Evolutionary conservation across 2,888 invertebrate species (phyloP), one percentile per base, ranked within the genome.

Genomic region (Orthosia gracilis): DNA sequence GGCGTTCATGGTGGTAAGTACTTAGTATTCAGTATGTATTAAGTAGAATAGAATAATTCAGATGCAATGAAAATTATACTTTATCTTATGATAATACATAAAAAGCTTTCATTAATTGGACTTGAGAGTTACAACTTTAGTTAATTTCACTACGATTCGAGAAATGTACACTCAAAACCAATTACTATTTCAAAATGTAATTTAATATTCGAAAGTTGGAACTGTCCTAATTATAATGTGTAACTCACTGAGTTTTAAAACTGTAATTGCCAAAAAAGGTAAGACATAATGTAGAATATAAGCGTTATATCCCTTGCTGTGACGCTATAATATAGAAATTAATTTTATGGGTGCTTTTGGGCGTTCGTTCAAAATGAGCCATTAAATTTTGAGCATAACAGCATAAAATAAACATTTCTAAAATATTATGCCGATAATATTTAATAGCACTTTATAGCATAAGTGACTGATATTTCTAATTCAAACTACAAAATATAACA

Each of bases 1-100:
- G 96, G 94, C 23, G 96, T 96, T 2, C 96, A 96, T 82, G 96
- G 96, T 85, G 96, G 96, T 96, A 73, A 88, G 94, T 87, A n/a
- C 23, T 64, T 11, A 49, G 17, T 15, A 69, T 47, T 55, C 21
- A 3, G 3, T 26, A 54, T 40, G 17, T 15, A 69, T 47, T 55
- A 31, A 3, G 3, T 26, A 54, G 17, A 54, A 12, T 1, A 45
- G 4, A 55, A 31, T 15, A 2, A 61, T 61, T n/a, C 15, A 18
- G 18, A 31, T 18, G 12, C 18, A 40, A 40, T 9, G 7, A 2
- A 31, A 3, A 31, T 31, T 31, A 9, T 40, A 1, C 40, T 1
- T 9, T 1, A 9, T 40, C 40, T 9, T 40, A 40, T 40, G 9
- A 40, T 40, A 40, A 40, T 40, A 40, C 7, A 9, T 40, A 40